Evolutionary conservation across 2,797 vertebrate species (phyloP).

Genomic region (Myotis myotis): DNA sequence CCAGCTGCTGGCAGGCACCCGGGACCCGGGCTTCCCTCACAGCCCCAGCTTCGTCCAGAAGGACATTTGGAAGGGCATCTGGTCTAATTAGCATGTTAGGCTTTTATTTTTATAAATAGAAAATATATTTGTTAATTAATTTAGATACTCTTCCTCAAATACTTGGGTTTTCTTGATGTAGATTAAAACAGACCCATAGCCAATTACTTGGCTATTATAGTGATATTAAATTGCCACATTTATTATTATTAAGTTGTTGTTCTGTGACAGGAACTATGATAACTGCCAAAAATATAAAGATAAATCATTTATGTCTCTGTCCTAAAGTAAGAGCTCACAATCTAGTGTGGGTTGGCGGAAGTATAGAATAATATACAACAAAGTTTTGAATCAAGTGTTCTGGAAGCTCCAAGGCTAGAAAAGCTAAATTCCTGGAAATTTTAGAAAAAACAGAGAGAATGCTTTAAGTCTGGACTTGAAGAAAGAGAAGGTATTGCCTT

Average conservation of each 20-base stretch:
- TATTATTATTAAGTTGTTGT: neutral
- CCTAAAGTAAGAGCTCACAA: neutral
- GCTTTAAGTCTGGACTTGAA: accelerated
- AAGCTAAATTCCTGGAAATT: neutral
- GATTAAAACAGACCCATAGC: neutral
- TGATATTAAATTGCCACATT: neutral
- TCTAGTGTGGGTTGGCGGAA: neutral
- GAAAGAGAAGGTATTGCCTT: accelerated
- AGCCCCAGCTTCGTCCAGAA: too few species aligned
- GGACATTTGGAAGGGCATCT: too few species aligned
- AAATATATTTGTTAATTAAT: neutral
- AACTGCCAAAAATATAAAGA: neutral
- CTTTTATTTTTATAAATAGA: neutral
- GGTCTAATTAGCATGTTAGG: too few species aligned
- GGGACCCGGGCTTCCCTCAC: too few species aligned
- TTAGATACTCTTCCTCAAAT: neutral
- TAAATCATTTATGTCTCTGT: neutral
- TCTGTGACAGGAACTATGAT: neutral
- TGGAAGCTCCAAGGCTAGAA: neutral
- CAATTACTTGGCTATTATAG: neutral
- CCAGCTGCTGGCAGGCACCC: too few species aligned
- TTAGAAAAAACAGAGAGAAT: neutral
- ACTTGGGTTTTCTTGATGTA: neutral
- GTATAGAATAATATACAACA: neutral
- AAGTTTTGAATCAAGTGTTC: neutral